Conservation (phyloP, 2,797 vertebrate genomes). For the Echeneis naucrates region DNA sequence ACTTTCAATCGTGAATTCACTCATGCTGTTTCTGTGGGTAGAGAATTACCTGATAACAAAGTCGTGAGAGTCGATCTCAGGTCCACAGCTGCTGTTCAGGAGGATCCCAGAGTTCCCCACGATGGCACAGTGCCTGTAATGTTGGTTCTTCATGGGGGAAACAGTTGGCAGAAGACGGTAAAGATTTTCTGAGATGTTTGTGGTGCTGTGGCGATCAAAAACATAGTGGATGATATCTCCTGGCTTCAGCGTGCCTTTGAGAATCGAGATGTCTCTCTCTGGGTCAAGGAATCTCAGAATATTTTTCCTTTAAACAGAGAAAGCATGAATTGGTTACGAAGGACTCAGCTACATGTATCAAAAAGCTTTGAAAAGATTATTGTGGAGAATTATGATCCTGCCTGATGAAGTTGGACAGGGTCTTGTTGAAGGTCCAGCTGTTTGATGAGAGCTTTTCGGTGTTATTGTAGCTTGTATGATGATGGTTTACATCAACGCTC, state of each 20-base stretch:
- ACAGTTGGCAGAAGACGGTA: conserved; percentile 92
- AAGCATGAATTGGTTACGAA: background rate
- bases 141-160: conserved; percentile 93
- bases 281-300: conserved; percentile 95
- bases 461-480: conserved; percentile 30
- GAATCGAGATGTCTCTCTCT: conserved; percentile 95
- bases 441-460: conserved; percentile 54
- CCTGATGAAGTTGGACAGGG: conserved; percentile 85
- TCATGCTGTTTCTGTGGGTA: background rate
- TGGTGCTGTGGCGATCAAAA: conserved; percentile 95
- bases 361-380: background rate
- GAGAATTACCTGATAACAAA: conserved; percentile 92
- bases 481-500: conserved; percentile 14
- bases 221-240: conserved; percentile 96
- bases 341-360: background rate
- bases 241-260: conserved; percentile 94
- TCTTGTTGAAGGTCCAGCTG: conserved; percentile 84
- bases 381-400: conserved; percentile 26
- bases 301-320: conserved; percentile 87
- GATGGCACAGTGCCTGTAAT: conserved; percentile 92
- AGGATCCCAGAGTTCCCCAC: conserved; percentile 97
- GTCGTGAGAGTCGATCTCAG: conserved; percentile 93
- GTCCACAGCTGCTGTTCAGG: conserved; percentile 94
- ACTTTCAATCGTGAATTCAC: conserved; percentile 7
- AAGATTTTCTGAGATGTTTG: conserved; percentile 95